Conservation (phyloP, 2,797 vertebrate genomes). For the Chaetodon trifasciatus region DNA sequence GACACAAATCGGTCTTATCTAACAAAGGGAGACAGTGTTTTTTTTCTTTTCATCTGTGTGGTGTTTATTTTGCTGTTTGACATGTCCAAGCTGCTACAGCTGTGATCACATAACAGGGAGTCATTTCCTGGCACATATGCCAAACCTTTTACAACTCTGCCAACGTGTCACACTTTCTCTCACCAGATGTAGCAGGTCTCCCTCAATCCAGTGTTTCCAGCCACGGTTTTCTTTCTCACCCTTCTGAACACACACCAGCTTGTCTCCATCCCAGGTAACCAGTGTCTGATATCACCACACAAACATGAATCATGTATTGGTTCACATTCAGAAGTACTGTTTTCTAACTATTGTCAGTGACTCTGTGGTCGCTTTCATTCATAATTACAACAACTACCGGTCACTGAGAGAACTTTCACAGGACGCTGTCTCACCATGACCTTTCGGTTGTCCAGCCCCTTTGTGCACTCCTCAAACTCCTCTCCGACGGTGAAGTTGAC, state of each 20-base stretch:
- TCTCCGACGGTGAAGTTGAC: slow-evolving; percentile 89
- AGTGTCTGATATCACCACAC: slow-evolving; percentile 82
- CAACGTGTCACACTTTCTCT: slow-evolving; percentile 56
- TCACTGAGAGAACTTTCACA: not conserved
- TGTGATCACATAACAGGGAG: not conserved
- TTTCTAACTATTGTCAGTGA: not conserved
- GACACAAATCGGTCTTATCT: not conserved
- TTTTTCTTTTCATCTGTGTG: not conserved
- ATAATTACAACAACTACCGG: not conserved
- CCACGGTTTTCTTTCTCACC: slow-evolving; percentile 96
- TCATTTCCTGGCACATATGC: not conserved
- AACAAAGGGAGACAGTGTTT: not conserved
- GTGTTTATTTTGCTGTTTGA: not conserved
- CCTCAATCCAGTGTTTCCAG: slow-evolving; percentile 97
- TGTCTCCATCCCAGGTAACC: slow-evolving; percentile 94
- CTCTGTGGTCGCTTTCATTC: not conserved
- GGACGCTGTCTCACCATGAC: slow-evolving; percentile 85
- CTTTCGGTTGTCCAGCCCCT: slow-evolving; percentile 89
- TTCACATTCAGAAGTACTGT: not conserved
- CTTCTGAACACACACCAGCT: slow-evolving; percentile 92
- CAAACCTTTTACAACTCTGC: not conserved
- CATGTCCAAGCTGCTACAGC: not conserved
- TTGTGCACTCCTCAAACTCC: slow-evolving; percentile 93
- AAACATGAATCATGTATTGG: slow-evolving; percentile 1
- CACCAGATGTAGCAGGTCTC: slow-evolving; percentile 92